phyloP scores from a whole-genome alignment of 2,113 vertebrate genomes.

The Amia ocellicauda region DNA sequence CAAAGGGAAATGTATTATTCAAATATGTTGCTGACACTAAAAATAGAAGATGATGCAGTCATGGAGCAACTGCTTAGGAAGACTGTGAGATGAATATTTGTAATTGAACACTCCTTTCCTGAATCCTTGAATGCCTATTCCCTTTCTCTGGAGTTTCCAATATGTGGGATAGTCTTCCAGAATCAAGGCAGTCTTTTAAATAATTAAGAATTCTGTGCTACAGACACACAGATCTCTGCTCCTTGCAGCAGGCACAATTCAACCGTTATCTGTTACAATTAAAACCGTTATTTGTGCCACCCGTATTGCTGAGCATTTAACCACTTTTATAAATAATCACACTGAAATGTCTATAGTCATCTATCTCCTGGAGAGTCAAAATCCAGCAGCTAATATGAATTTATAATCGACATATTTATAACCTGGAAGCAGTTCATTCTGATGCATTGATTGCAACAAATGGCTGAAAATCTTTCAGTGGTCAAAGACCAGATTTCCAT shows the following conservation, averaged over 20 bases:
- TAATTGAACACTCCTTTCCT: neutral
- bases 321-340: neutral
- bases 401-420: too few relatives aligned
- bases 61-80: slow-evolving; percentile 8
- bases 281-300: neutral
- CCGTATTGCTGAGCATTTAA: neutral
- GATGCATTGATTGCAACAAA: too few relatives aligned
- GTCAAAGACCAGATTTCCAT: too few relatives aligned
- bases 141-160: neutral
- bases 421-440: too few relatives aligned
- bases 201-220: neutral
- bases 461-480: too few relatives aligned
- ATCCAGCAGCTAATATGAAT: too few relatives aligned
- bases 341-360: too few relatives aligned
- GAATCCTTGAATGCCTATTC: neutral
- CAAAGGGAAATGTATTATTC: slow-evolving; percentile 24
- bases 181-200: slow-evolving; percentile 2
- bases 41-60: slow-evolving; percentile 23
- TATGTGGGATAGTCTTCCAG: neutral
- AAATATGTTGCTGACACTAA: neutral
- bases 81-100: too few relatives aligned
- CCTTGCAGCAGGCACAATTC: neutral
- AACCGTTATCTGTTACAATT: neutral
- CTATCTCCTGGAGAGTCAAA: too few relatives aligned
- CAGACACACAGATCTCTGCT: neutral